Evolutionary conservation across 2,797 vertebrate species (phyloP).

Genomic region (Australoheros facetus): DNA sequence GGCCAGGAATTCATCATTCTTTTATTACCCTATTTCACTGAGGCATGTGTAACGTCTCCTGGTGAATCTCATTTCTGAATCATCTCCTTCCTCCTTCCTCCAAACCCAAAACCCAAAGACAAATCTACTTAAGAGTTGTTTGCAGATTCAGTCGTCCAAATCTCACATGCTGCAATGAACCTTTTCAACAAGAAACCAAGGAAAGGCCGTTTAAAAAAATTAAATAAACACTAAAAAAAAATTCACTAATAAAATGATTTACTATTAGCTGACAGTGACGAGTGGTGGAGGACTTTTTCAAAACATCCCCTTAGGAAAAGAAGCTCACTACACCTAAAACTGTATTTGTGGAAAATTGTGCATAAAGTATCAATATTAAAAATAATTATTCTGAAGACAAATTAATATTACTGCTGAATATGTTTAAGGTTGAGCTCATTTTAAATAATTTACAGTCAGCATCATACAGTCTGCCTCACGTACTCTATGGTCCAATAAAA

Average conservation of each 20-base stretch:
- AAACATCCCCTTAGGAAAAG: no score
- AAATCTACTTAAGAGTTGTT: constrained; percentile 39
- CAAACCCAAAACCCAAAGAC: constrained; percentile 42
- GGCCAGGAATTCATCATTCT: constrained; percentile 25
- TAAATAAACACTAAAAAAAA: no score
- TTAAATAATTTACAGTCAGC: no score
- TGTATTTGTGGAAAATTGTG: no score
- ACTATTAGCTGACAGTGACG: no score
- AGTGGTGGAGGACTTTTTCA: no score
- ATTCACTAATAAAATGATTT: no score
- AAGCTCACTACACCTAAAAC: no score
- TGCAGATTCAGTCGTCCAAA: constrained; percentile 39
- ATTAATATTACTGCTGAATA: no score
- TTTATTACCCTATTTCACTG: constrained; percentile 35
- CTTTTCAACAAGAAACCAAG: constrained; percentile 16
- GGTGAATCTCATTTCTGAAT: constrained; percentile 45
- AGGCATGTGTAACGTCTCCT: constrained; percentile 26
- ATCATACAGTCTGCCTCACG: neutral
- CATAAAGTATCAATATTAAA: no score
- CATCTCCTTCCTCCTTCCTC: neutral
- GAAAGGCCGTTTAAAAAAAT: constrained; percentile 19
- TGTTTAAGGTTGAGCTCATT: no score
- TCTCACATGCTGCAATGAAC: constrained; percentile 28
- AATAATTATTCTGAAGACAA: no score
- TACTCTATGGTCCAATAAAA: constrained; percentile 45